A percentile compares a stretch with the other conserved stretches of the same genome.
These are phyloP conservation scores for Aurelia sp. DNA, from an alignment of 30 jellyfish, hydroid and myxozoan species.

Conservation along the genomic window DNA sequence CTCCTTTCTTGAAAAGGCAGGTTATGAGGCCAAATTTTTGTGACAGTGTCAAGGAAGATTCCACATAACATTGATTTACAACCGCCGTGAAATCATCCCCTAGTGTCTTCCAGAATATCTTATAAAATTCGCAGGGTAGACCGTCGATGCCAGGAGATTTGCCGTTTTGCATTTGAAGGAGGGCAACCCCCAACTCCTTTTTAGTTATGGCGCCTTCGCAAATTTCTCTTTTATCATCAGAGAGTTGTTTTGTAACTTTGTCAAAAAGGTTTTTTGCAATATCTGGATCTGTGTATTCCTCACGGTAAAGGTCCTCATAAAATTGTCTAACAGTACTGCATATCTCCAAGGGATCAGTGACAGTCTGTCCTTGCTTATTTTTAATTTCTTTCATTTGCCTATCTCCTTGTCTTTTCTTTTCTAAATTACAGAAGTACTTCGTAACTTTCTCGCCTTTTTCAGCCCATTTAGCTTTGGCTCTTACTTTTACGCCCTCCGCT, in stretches of 20 bases:
- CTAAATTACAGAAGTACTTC: conserved; percentile 14
- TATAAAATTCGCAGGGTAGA: conserved; percentile 22
- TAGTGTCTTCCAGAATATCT: conserved; percentile 8
- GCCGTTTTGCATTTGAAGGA: neutral
- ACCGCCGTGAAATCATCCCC: neutral
- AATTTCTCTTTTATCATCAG: neutral
- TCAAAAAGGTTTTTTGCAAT: neutral
- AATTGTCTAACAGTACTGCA: neutral
- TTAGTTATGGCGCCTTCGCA: conserved; percentile 17
- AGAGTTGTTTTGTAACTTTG: neutral
- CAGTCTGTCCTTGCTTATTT: neutral
- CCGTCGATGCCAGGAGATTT: conserved; percentile 60
- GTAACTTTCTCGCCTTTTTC: conserved; percentile 42
- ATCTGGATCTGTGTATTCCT: neutral
- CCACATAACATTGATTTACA: conserved; percentile 1
- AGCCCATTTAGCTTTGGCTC: conserved; percentile 22
- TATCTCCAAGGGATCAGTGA: neutral
- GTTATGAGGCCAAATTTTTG: neutral
- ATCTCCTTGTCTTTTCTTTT: conserved; percentile 20
- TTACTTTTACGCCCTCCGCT: conserved; percentile 2
- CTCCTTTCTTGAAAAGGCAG: conserved; percentile 36
- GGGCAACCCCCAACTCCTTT: conserved; percentile 14
- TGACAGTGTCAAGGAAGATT: neutral
- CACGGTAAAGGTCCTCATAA: neutral
- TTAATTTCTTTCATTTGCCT: conserved; percentile 6